Base-by-base conservation (phyloP, 2,888 invertebrate species). In the Pyralis farinalis region DNA sequence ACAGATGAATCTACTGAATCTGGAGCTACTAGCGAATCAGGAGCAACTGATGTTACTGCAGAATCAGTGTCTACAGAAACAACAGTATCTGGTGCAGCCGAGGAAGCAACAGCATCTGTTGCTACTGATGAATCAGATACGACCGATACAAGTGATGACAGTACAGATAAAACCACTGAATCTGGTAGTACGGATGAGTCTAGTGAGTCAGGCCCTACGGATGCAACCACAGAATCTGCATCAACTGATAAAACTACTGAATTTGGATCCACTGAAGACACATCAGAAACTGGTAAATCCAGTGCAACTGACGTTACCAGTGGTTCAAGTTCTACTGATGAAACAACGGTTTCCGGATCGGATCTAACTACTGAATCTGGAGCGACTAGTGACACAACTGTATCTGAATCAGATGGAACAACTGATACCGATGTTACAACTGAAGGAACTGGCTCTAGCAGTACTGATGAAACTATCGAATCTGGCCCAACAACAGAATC, bases 191-290 rank as follows among this genome's bases (percentile, higher is more conserved):
- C 46, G 7, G 48, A 51, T 8, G 43, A 37, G n/a, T 37, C 45
- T 0, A 44, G 46, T 34, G 44, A 42, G 39, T 37, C 28, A 20
- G 43, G 42, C 6, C 22, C 27, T 10, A 51, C 54, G 1, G 55
- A 51, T 12, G 42, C 44, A n/a, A 49, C 48, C 31, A 49, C 40
- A 9, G 40, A 38, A 34, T 37, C 43, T 6, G 48, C 42, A 21
- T 43, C 34, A 7, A 55, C 54, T n/a, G 49, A 38, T 35, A 48
- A 34, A 31, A 40, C 45, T 4, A 53, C 54, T 12, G 49, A 51
- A 29, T 38, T 45, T 4, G 50, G 39, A 29, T 34, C 42, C 10
- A 49, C 50, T 3, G 47, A 36, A 36, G 48, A 32, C 21, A 39
- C 46, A 1, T 16, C 16, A 16, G 16, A 16, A 16, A 16, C 16